phyloP scores from a whole-genome alignment of 2,113 vertebrate species.

The Oenanthe oenanthe region DNA sequence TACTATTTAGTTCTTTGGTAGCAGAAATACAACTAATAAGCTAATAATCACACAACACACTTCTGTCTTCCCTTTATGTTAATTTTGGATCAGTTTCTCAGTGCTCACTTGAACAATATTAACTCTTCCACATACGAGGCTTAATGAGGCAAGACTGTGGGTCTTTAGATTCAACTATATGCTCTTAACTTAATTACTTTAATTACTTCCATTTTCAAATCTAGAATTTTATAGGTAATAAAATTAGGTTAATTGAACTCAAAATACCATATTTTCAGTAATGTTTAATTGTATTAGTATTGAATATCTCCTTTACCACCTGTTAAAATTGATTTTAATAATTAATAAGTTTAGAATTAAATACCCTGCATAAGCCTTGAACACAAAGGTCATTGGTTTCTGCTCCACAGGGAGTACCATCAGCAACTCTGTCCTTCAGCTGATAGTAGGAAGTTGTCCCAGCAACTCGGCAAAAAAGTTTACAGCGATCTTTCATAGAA shows the following conservation, averaged over 20 bases:
- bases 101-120: not conserved
- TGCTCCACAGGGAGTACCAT: slow-evolving; percentile 91
- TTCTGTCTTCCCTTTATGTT: not conserved
- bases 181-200: not conserved
- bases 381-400: slow-evolving; percentile 96
- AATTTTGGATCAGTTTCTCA: not conserved
- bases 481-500: slow-evolving; percentile 96
- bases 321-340: not conserved
- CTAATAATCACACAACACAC: not conserved
- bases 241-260: not conserved
- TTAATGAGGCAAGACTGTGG: not conserved
- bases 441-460: slow-evolving; percentile 94
- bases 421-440: slow-evolving; percentile 90
- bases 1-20: not conserved
- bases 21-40: not conserved
- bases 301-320: not conserved
- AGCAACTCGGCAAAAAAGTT: slow-evolving; percentile 94
- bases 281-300: not conserved
- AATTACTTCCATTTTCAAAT: not conserved
- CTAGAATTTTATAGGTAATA: not conserved
- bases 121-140: not conserved
- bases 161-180: not conserved
- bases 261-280: not conserved
- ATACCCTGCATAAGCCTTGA: slow-evolving; percentile 97
- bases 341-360: slow-evolving; percentile 56